phyloP scores from a whole-genome alignment of 2,113 vertebrate genomes.

The Clarias macrocephalus region DNA sequence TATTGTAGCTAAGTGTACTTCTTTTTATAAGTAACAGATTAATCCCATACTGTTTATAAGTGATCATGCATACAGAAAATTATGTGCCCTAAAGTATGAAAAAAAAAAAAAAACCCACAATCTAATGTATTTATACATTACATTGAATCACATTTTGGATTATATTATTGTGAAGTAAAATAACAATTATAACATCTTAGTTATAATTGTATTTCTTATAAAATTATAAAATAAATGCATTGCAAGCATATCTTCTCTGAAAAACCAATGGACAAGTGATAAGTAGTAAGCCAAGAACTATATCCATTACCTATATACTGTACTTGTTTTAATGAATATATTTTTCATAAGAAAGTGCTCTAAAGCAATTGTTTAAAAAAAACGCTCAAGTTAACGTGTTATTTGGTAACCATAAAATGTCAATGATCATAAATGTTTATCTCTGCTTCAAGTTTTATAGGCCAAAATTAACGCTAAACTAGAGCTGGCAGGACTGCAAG shows the following conservation, averaged over 20 bases:
- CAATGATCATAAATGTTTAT: slow-evolving; percentile 43
- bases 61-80: slow-evolving; percentile 14
- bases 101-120: neutral
- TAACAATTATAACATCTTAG: neutral
- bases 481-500: neutral
- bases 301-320: too few relatives aligned
- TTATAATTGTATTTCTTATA: neutral
- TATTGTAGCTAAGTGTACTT: neutral
- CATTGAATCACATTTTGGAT: neutral
- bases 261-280: neutral
- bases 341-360: neutral
- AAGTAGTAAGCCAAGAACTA: neutral
- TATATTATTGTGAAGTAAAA: neutral
- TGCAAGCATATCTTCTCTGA: too few relatives aligned
- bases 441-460: neutral
- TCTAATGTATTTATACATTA: neutral
- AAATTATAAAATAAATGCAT: too few relatives aligned
- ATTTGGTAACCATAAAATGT: slow-evolving; percentile 25
- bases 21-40: neutral
- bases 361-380: neutral
- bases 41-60: slow-evolving; percentile 20
- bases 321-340: too few relatives aligned
- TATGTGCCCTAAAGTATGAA: neutral
- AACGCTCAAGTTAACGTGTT: neutral
- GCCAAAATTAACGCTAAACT: slow-evolving; percentile 1